Base-by-base conservation (phyloP, 2,888 invertebrate genomes). In the Schrankia costaestrigalis region DNA sequence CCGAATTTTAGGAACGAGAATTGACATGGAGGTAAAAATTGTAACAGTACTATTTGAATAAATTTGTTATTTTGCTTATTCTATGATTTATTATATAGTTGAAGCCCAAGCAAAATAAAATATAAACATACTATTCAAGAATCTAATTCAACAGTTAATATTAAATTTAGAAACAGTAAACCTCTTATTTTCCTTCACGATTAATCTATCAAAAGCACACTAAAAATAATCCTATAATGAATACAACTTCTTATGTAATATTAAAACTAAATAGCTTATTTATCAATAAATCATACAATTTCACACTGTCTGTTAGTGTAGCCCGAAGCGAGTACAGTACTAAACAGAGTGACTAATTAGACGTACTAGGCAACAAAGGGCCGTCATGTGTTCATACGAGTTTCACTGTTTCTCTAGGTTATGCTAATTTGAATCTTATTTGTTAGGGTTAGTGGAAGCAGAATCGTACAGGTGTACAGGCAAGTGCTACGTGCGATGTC, bases 291-390 rank as follows among this genome's bases (percentile, higher is more conserved):
- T 78, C 76, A 74, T 54, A 72, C 59, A 70, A 79, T 81, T 78
- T 80, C 78, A 78, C 72, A 78, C 75, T 66, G 71, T 62, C 60
- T 64, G 59, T 63, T 65, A 67, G 73, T 75, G 70, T 57, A 60
- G 77, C 83, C 76, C 57, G 71, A 64, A 78, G 83, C 82, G 61
- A 66, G 72, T 70, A 71, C 68, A 71, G 71, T 65, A 74, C 83
- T 85, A 84, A 86, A 79, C 80, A 80, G 83, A 64, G 80, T 83
- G 84, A 85, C 86, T 87, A 87, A 86, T 87, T 85, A 87, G 86
- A 79, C 72, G 80, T 78, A 79, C 83, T 78, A 77, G 69, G 73
- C 78, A 83, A 85, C 82, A 83, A 84, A 82, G 75, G 66, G 68
- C 70, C 63, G 71, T 69, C 63, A 59, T 58, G 42, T 51, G 56